These are phyloP conservation scores for Micronycteris hirsuta DNA, from an alignment of 2,113 vertebrate genomes.

Conservation along the genomic window DNA sequence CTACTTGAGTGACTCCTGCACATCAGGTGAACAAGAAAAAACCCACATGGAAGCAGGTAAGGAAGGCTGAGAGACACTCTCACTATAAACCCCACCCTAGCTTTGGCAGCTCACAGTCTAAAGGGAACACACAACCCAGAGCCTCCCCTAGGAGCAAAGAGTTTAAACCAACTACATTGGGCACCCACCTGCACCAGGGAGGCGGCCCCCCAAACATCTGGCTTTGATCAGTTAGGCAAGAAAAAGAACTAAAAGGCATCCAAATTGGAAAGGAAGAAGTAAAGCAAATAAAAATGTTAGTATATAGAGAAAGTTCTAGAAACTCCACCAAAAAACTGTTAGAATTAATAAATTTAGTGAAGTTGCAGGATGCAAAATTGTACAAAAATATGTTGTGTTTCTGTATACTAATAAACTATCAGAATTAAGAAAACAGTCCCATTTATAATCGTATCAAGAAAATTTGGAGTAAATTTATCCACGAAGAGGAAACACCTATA, in stretches of 20 bases:
- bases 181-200: neutral
- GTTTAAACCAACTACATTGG: neutral
- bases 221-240: neutral
- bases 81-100: neutral
- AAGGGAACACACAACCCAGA: neutral
- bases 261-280: neutral
- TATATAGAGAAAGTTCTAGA: neutral
- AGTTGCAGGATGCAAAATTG: neutral
- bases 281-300: neutral
- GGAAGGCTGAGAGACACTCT: neutral
- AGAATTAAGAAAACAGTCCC: neutral
- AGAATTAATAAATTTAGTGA: neutral
- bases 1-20: neutral
- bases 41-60: neutral
- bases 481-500: neutral
- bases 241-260: neutral
- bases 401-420: neutral
- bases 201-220: too few relatives aligned
- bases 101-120: neutral
- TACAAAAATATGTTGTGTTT: neutral
- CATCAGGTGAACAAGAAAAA: neutral
- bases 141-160: neutral
- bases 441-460: neutral
- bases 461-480: neutral
- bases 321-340: neutral